phyloP scores from a whole-genome alignment of 2,888 invertebrate genomes.

The Oscheius onirici region DNA sequence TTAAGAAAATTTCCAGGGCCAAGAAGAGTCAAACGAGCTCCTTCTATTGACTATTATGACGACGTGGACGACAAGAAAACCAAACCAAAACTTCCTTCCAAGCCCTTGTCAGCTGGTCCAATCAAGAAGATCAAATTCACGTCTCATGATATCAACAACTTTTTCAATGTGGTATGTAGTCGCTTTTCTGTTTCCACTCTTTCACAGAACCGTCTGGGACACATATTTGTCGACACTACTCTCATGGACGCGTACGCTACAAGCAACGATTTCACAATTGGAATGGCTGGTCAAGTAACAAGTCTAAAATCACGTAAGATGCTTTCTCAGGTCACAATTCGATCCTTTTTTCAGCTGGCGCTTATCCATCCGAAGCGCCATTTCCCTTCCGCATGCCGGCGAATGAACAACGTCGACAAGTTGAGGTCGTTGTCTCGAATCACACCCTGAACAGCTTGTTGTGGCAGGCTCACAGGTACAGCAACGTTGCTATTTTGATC shows the following conservation, averaged over 20 bases:
- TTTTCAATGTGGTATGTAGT: slow-evolving; percentile 52
- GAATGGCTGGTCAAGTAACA: slow-evolving; percentile 55
- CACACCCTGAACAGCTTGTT: slow-evolving; percentile 55
- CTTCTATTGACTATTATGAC: slow-evolving; percentile 50
- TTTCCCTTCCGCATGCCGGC: slow-evolving; percentile 56
- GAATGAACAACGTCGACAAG: slow-evolving; percentile 45
- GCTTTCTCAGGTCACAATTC: too few relatives aligned
- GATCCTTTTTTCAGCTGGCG: slow-evolving; percentile 39
- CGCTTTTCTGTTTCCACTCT: not conserved
- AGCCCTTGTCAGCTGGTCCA: slow-evolving; percentile 18
- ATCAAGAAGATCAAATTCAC: slow-evolving; percentile 20
- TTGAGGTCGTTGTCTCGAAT: slow-evolving; percentile 54
- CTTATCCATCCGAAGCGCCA: slow-evolving; percentile 49
- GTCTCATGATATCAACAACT: slow-evolving; percentile 48
- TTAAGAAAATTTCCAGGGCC: slow-evolving; percentile 3
- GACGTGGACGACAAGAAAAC: slow-evolving; percentile 38
- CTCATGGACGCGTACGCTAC: slow-evolving; percentile 55
- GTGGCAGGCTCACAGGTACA: slow-evolving; percentile 55
- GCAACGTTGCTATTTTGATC: not conserved
- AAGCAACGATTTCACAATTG: slow-evolving; percentile 51
- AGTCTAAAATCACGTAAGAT: slow-evolving; percentile 50
- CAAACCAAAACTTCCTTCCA: slow-evolving; percentile 35
- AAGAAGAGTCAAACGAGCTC: slow-evolving; percentile 25
- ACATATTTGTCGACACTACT: slow-evolving; percentile 55
- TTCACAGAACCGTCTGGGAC: slow-evolving; percentile 48